Percentiles rank a stretch among this genome's conserved stretches.
phyloP scores from a whole-genome alignment of 2,797 vertebrate species.

The Fratercula arctica region DNA sequence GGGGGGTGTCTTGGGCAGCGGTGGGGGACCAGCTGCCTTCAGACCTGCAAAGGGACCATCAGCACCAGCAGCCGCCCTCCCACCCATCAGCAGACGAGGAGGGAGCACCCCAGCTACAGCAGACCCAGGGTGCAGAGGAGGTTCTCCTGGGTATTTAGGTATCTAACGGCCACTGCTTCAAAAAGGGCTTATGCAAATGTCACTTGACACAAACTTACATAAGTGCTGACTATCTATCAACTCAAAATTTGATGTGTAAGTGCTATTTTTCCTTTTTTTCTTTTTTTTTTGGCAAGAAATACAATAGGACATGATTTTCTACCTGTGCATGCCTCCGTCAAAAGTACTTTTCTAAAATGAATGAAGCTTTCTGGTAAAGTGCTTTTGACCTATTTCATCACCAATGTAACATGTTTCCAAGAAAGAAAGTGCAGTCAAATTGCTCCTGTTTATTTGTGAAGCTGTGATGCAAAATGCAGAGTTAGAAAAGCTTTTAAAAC shows the following conservation, averaged over 20 bases:
- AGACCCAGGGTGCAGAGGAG: not conserved
- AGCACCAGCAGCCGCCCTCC: not conserved
- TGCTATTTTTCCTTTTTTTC: not conserved
- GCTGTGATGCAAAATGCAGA: not conserved
- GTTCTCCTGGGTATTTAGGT: not conserved
- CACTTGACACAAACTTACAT: not conserved
- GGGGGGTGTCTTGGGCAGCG: rapidly evolving
- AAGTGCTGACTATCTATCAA: not conserved
- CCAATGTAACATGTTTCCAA: not conserved
- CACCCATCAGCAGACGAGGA: not conserved
- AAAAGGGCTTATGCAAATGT: not conserved
- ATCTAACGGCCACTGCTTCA: not conserved
- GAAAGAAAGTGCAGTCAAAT: conserved; percentile 18
- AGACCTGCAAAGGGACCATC: not conserved
- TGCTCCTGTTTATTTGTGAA: not conserved
- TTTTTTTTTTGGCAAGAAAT: not conserved
- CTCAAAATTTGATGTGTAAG: not conserved
- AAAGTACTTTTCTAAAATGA: conserved; percentile 28
- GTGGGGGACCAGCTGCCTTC: not conserved
- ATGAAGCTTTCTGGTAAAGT: not conserved
- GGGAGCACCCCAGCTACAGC: not conserved
- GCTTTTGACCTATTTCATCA: conserved; percentile 36
- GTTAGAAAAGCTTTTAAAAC: not conserved
- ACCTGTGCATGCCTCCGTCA: not conserved
- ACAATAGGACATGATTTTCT: conserved; percentile 42